These are phyloP conservation scores for Australoheros facetus DNA, from an alignment of 2,797 vertebrate species.

Conservation along the genomic window DNA sequence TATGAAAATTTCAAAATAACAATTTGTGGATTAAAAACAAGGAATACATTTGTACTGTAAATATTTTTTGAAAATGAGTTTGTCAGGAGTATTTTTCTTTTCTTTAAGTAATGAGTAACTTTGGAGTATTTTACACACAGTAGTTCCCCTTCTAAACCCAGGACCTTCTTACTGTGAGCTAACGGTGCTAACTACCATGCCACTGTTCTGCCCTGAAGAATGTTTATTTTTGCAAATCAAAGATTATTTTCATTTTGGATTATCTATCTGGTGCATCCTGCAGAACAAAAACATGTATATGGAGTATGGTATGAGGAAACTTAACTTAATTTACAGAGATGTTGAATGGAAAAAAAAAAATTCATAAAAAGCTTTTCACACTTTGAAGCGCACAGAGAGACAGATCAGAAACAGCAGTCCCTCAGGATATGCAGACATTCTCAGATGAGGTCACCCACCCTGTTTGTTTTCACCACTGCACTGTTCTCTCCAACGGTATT, in stretches of 20 bases:
- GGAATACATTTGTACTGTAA: neutral
- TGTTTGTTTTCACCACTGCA: slow-evolving; percentile 54
- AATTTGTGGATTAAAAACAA: neutral
- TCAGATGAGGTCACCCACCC: slow-evolving; percentile 57
- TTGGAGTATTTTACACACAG: neutral
- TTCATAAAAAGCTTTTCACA: slow-evolving; percentile 76
- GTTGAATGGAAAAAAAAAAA: slow-evolving; percentile 24
- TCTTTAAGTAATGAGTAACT: neutral
- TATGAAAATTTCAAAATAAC: neutral
- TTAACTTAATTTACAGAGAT: slow-evolving; percentile 52
- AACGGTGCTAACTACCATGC: no score
- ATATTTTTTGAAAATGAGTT: no score
- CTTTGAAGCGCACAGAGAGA: slow-evolving; percentile 55
- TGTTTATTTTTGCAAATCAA: neutral
- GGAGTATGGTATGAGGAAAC: slow-evolving; percentile 5
- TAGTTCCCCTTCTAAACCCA: neutral
- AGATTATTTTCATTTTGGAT: slow-evolving; percentile 15
- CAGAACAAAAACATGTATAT: neutral
- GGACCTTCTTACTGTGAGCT: no score
- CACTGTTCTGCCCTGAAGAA: neutral
- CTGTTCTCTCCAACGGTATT: slow-evolving; percentile 16
- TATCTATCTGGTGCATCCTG: neutral
- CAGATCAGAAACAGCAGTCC: slow-evolving; percentile 62
- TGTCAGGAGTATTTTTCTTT: neutral
- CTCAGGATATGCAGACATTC: slow-evolving; percentile 54